A percentile compares a stretch with the other conserved stretches of the same genome.
Conservation (phyloP, 2,113 vertebrate species). For the Leiothrix lutea region DNA sequence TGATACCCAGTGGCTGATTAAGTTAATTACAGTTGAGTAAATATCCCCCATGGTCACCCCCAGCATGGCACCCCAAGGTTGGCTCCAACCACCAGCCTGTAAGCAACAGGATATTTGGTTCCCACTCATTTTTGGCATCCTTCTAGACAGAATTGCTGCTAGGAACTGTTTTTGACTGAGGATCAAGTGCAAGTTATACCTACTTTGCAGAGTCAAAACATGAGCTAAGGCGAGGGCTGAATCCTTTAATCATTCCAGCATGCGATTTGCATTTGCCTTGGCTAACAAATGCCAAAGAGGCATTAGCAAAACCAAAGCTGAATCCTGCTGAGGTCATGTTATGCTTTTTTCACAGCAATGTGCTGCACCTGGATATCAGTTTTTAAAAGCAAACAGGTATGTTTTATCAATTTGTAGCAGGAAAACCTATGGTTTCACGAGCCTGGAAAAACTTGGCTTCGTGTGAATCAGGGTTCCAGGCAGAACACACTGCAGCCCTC, state of each 20-base stretch:
- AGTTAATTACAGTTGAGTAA: slow-evolving; percentile 67
- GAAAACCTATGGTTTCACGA: neutral
- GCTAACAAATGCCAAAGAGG: slow-evolving; percentile 17
- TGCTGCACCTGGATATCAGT: slow-evolving; percentile 8
- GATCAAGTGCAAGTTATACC: neutral
- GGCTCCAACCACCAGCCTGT: neutral
- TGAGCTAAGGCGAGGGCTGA: neutral
- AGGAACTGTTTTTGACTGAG: neutral
- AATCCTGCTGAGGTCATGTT: neutral
- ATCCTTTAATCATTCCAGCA: slow-evolving; percentile 28
- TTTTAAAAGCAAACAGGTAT: neutral
- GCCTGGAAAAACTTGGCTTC: neutral
- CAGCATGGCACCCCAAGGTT: neutral
- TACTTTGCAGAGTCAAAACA: slow-evolving; percentile 34
- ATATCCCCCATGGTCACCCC: slow-evolving; percentile 8
- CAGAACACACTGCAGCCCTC: neutral
- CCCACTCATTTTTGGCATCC: neutral
- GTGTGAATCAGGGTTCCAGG: neutral
- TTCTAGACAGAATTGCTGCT: neutral
- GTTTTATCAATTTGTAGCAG: slow-evolving; percentile 16
- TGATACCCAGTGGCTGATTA: slow-evolving; percentile 70
- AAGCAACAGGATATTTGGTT: neutral
- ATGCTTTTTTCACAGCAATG: neutral
- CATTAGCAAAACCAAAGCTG: neutral
- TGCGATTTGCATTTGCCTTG: slow-evolving; percentile 56